Conservation (phyloP, 2,888 invertebrate species). For the Torymus tubicola region DNA sequence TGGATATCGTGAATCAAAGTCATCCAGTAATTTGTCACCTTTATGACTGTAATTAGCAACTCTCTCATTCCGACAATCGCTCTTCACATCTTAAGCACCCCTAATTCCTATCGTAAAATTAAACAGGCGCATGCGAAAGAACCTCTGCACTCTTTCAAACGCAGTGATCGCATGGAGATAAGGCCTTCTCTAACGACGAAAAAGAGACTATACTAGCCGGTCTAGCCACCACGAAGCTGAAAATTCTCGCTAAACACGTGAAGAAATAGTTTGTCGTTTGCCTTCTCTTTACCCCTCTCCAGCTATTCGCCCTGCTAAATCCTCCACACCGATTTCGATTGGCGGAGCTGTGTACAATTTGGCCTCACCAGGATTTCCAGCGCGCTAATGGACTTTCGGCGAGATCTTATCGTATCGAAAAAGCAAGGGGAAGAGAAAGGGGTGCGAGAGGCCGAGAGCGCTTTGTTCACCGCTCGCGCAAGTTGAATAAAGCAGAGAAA, state of each 20-base stretch:
- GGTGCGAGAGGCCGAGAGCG: neutral
- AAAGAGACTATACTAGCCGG: no score
- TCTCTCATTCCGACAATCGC: neutral
- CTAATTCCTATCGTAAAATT: constrained; percentile 24
- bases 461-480: constrained; percentile 2
- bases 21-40: constrained; percentile 11
- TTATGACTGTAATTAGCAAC: constrained; percentile 8
- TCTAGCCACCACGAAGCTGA: neutral
- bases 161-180: constrained; percentile 16
- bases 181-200: no score
- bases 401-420: constrained; percentile 10
- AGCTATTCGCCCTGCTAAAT: neutral
- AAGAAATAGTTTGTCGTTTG: constrained; percentile 12
- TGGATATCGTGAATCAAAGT: neutral
- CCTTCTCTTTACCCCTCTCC: neutral
- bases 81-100: constrained; percentile 27
- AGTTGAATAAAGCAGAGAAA: constrained; percentile 34
- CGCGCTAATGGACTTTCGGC: constrained; percentile 17
- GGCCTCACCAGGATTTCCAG: neutral
- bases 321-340: constrained; percentile 4
- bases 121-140: constrained; percentile 10
- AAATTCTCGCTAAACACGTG: constrained; percentile 3
- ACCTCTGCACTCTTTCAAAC: neutral
- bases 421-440: neutral
- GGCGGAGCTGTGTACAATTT: neutral